phyloP scores from a whole-genome alignment of 2,113 vertebrate genomes.

The Oxygymnocypris stewartii region DNA sequence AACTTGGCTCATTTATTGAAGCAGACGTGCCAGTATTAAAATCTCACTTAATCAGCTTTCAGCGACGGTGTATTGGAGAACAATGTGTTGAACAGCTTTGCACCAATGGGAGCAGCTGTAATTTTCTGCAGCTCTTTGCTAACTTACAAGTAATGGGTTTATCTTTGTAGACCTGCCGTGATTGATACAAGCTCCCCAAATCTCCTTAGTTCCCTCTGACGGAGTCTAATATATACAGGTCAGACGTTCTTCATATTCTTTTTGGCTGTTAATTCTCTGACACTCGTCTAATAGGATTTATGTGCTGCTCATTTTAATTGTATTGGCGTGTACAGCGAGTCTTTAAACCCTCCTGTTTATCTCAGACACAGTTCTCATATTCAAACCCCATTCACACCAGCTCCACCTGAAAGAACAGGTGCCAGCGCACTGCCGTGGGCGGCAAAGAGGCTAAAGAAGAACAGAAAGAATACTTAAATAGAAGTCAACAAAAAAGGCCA shows the following conservation, averaged over 20 bases:
- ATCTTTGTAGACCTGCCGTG: constrained; percentile 70
- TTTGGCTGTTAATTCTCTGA: constrained; percentile 66
- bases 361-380: constrained; percentile 24
- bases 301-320: constrained; percentile 73
- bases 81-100: constrained; percentile 69
- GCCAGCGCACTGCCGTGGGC: neutral
- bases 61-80: constrained; percentile 65
- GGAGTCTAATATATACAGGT: constrained; percentile 73
- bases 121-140: constrained; percentile 74
- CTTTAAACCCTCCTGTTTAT: constrained; percentile 66
- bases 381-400: constrained; percentile 7
- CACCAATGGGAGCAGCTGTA: constrained; percentile 65
- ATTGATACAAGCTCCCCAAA: constrained; percentile 75
- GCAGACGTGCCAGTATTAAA: constrained; percentile 62
- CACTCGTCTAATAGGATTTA: constrained; percentile 77
- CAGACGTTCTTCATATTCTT: constrained; percentile 68
- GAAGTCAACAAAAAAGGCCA: neutral
- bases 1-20: constrained; percentile 66
- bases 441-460: constrained; percentile 11
- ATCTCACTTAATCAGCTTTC: constrained; percentile 70
- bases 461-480: constrained; percentile 17
- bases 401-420: constrained; percentile 12
- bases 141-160: constrained; percentile 73
- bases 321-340: constrained; percentile 61
- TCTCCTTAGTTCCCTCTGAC: constrained; percentile 73